Base-by-base conservation (phyloP, 2,113 vertebrate species). In the Spheniscus mendiculus region DNA sequence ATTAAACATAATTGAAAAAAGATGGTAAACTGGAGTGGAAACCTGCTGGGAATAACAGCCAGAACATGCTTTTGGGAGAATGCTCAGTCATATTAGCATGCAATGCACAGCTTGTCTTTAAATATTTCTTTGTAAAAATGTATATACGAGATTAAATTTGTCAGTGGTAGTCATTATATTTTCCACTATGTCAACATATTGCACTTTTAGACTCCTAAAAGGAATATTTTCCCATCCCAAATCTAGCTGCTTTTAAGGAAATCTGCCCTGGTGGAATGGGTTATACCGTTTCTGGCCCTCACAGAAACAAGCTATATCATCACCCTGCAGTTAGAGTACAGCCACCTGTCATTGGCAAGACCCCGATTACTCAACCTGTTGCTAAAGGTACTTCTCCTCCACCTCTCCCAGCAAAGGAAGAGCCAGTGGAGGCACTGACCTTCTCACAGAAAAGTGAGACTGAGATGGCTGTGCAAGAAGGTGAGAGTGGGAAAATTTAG, bases 211-310 rank as follows among this genome's bases (percentile, higher is more conserved):
- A 98, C 97, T 98, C 98, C 98, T 98, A 98, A 98, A 98, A 98
- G 97, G 98, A 98, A 98, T 98, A 98, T 98, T 98, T 98, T 98
- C 98, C 98, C 98, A 97, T 98, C 98, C 96, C 98, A 98, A 98
- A 97, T 94, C 97, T 98, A 99, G 99, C 99, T 96, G 98, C 99
- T 97, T 99, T 99, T 98, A 99, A 99, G 98, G 99, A 99, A 98
- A 99, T 99, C 98, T 99, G 99, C 98, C 99, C 99, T 89, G 99
- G 99, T 97, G 99, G 99, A 98, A 99, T 99, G 99, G 99, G 99
- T 97, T 99, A 99, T 98, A 99, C 99, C 80, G 99, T 99, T 98
- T 98, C 99, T 98, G 98, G 98, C 96, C 98, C 99, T 96, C 98
- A 99, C 97, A 98, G 98, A 97, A 99, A 99, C 98, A 98, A 98